Base-by-base conservation (phyloP, 2,797 vertebrate genomes). In the Aplochiton taeniatus region DNA sequence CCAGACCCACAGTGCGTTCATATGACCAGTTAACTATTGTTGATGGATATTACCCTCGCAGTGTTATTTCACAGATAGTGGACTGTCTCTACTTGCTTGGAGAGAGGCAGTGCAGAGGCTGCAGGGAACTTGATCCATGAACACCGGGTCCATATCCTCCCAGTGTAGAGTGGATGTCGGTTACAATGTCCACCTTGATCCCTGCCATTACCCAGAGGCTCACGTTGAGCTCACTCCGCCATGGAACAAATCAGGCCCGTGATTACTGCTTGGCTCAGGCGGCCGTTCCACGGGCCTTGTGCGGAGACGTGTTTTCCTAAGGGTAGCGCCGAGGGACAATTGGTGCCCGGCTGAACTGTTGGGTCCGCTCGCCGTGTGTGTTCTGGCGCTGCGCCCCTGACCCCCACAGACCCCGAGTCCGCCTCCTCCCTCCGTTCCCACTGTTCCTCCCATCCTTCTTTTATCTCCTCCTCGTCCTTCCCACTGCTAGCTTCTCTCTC, bases 301-400 rank as follows among this genome's bases (percentile, higher is more conserved):
- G 82, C 85, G 84, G 83, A 87, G 86, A 84, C 84, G 84, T 87
- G 88, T 88, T 86, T 90, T 87, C 77, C 83, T 87, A 84, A 84
- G 76, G 82, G 84, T 83, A 77, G 82, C 85, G 70, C 86, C 86
- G 86, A 86, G 82, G 82, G 88, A 86, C 82, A 83, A 87, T 89
- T 88, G 85, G 81, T 86, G 82, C 88, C n/a, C 85, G 85, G 79
- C 83, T 85, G 78, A 86, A 82, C 79, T 87, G 77, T 85, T 88
- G 86, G 80, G 83, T 70, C 78, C 81, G 80, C 84, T 83, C 83
- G 82, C 82, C 83, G 75, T 88, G 85, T 89, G 89, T 90, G 87
- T 84, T 87, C 86, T 88, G 88, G 85, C 84, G 81, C 72, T 51
- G 64, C 82, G 85, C 82, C 87, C 74, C 75, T 86, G 83, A 88